Conservation (phyloP, 2,113 vertebrate genomes). For the Ictidomys tridecemlineatus region DNA sequence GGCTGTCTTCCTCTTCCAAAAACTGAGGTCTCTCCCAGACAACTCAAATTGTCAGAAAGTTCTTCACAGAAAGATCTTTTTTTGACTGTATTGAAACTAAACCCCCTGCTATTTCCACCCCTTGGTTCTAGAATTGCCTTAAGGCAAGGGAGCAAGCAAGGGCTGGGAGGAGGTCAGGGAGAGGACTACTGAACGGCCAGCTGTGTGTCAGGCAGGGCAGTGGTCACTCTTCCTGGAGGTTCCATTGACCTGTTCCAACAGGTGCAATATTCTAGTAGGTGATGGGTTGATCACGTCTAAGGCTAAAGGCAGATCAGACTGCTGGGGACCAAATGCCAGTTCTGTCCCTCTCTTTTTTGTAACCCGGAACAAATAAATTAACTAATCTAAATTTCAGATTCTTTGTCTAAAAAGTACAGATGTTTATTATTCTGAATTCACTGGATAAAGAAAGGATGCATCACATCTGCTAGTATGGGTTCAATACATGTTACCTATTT, state of each 20-base stretch:
- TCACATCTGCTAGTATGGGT: too few species aligned
- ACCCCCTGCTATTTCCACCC: neutral
- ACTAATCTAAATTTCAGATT: neutral
- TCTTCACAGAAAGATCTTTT: neutral
- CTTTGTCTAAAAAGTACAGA: neutral
- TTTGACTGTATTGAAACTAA: neutral
- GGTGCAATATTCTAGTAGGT: neutral
- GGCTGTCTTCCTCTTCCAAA: neutral
- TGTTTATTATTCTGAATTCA: neutral
- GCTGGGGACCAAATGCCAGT: accelerated
- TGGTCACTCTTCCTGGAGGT: neutral
- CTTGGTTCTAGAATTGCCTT: neutral
- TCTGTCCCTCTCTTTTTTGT: neutral
- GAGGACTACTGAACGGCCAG: neutral
- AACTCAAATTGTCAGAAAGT: neutral
- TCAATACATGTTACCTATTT: neutral
- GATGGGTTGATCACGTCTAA: neutral
- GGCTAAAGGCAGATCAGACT: neutral
- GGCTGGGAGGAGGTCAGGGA: neutral
- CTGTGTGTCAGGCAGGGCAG: neutral
- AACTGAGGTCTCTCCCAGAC: neutral
- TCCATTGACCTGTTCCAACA: neutral
- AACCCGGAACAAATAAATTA: neutral
- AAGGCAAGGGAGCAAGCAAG: neutral
- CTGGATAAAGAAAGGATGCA: neutral